Conservation (phyloP, 1,140 invertebrate species). For the Pseudomyrmex gracilis region DNA sequence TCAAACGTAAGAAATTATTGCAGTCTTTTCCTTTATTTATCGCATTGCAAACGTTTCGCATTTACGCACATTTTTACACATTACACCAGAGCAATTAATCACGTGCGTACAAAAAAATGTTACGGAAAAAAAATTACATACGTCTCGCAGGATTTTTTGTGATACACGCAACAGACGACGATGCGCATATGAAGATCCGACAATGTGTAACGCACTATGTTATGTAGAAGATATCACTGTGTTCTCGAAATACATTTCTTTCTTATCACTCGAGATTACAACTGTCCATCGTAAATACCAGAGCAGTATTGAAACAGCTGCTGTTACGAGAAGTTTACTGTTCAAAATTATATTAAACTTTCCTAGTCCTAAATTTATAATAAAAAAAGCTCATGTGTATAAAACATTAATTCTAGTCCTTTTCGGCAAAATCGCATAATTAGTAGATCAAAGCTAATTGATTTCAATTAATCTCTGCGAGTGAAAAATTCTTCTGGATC, state of each 20-base stretch:
- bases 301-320: background rate
- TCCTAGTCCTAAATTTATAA: too few species aligned
- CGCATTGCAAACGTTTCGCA: background rate
- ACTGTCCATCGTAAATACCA: background rate
- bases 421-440: too few species aligned
- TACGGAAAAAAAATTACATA: conserved; percentile 3
- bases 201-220: background rate
- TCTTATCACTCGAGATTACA: background rate
- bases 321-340: too few species aligned
- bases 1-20: background rate
- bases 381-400: too few species aligned
- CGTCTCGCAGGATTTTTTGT: background rate
- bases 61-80: background rate
- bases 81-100: background rate
- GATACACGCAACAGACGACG: background rate
- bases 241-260: background rate
- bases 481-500: too few species aligned
- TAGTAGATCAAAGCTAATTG: too few species aligned
- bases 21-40: too few species aligned
- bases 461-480: too few species aligned
- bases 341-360: too few species aligned
- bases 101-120: background rate
- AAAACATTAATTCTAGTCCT: too few species aligned
- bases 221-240: background rate
- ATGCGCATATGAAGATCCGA: background rate